Evolutionary conservation across 2,113 vertebrate species (phyloP).

Genomic region (Mesocricetus auratus): DNA sequence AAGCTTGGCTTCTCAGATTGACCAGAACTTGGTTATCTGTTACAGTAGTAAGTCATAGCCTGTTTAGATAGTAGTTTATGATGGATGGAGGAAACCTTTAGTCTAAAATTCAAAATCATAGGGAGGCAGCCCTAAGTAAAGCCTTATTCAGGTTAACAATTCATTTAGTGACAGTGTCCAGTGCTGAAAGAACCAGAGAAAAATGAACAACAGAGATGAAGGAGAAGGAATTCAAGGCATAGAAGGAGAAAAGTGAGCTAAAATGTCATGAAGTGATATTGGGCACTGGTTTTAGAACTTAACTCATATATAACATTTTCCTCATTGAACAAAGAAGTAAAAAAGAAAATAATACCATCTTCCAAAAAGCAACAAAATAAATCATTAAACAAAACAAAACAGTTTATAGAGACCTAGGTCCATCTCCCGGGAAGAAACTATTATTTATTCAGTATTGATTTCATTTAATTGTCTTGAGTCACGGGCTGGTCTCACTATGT

Average conservation of each 20-base stretch:
- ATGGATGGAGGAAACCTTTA: not conserved
- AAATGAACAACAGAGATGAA: not conserved
- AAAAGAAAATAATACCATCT: not conserved
- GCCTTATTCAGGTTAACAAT: not conserved
- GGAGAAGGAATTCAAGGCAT: not conserved
- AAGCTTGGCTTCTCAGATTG: not conserved
- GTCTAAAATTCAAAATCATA: not conserved
- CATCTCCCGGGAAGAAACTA: not conserved
- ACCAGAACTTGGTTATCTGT: not conserved
- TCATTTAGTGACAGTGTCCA: not conserved
- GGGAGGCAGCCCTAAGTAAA: not conserved
- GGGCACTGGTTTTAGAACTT: not conserved
- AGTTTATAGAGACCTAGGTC: not conserved
- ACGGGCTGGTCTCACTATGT: not conserved
- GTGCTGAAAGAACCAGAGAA: not conserved
- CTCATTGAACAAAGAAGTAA: not conserved
- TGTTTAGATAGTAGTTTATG: not conserved
- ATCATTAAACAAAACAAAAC: not conserved
- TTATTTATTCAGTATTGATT: slow-evolving; percentile 3
- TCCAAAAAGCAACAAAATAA: not conserved
- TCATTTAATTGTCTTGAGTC: not conserved
- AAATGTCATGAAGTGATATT: not conserved
- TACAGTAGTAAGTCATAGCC: not conserved
- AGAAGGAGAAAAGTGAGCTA: not conserved
- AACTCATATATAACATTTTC: not conserved